A percentile compares a stretch with the other conserved stretches of the same genome.
Conservation (phyloP, 2,797 vertebrate species). For the Antrozous pallidus region DNA sequence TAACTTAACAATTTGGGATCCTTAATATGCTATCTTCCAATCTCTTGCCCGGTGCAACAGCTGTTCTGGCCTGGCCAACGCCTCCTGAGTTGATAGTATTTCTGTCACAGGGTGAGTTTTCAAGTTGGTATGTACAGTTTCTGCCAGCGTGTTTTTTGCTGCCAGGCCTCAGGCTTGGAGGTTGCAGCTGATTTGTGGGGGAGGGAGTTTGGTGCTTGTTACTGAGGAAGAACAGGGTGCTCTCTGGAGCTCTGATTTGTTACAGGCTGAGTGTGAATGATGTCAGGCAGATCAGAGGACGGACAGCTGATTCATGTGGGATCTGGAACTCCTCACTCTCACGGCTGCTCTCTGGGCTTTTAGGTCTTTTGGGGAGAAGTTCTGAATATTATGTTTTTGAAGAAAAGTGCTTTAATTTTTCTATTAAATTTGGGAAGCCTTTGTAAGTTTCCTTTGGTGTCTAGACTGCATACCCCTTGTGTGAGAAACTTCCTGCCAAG, state of each 20-base stretch:
- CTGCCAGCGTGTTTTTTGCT: slow-evolving; percentile 71
- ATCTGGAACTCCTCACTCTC: slow-evolving; percentile 57
- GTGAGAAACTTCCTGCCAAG: slow-evolving; percentile 60
- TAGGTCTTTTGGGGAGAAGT: slow-evolving; percentile 32
- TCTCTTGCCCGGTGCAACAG: slow-evolving; percentile 6
- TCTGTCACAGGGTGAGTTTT: slow-evolving; percentile 73
- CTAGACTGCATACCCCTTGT: slow-evolving; percentile 43
- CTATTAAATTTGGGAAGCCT: slow-evolving; percentile 47
- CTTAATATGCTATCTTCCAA: slow-evolving; percentile 25
- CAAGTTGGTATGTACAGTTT: slow-evolving; percentile 77
- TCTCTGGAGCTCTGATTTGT: slow-evolving; percentile 60
- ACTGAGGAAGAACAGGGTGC: slow-evolving; percentile 59
- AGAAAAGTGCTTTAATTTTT: slow-evolving; percentile 57
- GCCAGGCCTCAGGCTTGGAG: slow-evolving; percentile 56
- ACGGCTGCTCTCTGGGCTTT: slow-evolving; percentile 69
- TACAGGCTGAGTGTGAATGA: slow-evolving; percentile 69
- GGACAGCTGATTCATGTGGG: slow-evolving; percentile 62
- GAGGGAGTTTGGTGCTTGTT: slow-evolving; percentile 58
- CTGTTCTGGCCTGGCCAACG: slow-evolving; percentile 42
- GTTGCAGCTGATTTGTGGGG: slow-evolving; percentile 57
- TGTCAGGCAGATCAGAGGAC: slow-evolving; percentile 64
- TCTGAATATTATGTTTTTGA: slow-evolving; percentile 49
- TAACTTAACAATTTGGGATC: slow-evolving; percentile 52
- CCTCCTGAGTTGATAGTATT: slow-evolving; percentile 64
- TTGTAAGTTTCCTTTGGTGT: slow-evolving; percentile 56